Evolutionary conservation across 1,140 invertebrate species (phyloP), one percentile per base, ranked within the genome.

Genomic region (Aleiodes sp.): DNA sequence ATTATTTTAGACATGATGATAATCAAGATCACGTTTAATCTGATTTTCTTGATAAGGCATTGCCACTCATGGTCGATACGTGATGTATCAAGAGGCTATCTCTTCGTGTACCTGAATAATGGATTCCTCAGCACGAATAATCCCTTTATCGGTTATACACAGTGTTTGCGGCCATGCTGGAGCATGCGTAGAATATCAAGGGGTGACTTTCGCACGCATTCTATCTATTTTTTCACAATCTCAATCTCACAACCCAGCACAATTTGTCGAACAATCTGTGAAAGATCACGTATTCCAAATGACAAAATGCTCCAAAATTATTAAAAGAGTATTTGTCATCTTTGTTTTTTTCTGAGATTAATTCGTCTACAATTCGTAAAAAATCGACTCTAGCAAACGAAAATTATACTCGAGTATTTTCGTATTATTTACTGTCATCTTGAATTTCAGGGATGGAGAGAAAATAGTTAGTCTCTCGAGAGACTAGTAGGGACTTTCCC

Each of bases 81-180:
- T 85, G 83, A 74, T 73, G 24, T 84, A 85, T 84, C 82, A 73
- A 37, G 28, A 57, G 26, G 31, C 43, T 66, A 37, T 63, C 68
- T 64, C 35, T 31, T 65, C 61, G 73, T 65, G 52, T 37, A 78
- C 75, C 75, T 68, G 35, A 74, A 75, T 73, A 82, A 84, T 81
- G 75, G 72, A 86, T 84, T 80, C 82, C 71, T 61, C 62, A 74
- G 73, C 82, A 80, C 76, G 81, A 63, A 62, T 28, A 72, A 68
- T 52, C 71, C 73, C 74, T 84, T n/a, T 84, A 83, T 82, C 81
- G 68, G 60, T 68, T 43, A 69, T 39, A 56, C 52, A 26, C 76
- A 73, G 73, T 80, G 75, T 83, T 83, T 80, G 75, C 73, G 14
- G 65, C 72, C 24, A 41, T 12, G 16, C 70, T 21, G 59, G 71